These are phyloP conservation scores for Teleiodes luculella DNA, from an alignment of 2,888 invertebrate species.

Conservation along the genomic window DNA sequence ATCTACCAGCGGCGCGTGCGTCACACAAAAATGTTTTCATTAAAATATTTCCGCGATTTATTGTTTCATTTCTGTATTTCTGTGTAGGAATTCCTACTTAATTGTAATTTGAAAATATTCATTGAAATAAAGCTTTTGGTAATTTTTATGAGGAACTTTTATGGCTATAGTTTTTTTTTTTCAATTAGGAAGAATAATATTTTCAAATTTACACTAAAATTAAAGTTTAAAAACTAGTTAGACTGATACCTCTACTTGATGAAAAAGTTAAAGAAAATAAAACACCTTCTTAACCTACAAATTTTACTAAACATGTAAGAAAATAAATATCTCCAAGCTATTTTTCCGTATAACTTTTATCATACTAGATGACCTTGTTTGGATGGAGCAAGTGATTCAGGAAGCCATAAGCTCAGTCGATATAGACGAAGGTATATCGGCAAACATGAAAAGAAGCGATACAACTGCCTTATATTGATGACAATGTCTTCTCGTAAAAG, in stretches of 20 bases:
- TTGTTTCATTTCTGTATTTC: conserved; percentile 41
- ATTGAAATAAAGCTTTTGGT: background rate
- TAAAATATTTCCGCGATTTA: conserved; percentile 40
- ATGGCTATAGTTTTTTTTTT: no score
- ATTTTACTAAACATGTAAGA: no score
- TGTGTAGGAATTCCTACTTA: conserved; percentile 24
- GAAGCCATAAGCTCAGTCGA: conserved; percentile 41
- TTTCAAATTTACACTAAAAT: no score
- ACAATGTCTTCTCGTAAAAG: conserved; percentile 55
- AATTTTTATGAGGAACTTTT: background rate
- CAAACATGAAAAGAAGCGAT: conserved; percentile 51
- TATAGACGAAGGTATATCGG: conserved; percentile 56
- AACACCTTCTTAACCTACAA: no score
- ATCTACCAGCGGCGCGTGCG: conserved; percentile 46
- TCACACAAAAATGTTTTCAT: conserved; percentile 45
- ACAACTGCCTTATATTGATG: conserved; percentile 65
- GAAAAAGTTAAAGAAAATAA: no score
- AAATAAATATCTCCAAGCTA: no score
- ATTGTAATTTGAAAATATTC: background rate
- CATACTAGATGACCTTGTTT: conserved; percentile 31
- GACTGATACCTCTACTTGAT: no score
- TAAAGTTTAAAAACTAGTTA: no score
- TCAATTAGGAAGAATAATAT: no score
- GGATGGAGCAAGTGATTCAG: conserved; percentile 42
- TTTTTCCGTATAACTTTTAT: conserved; percentile 1